phyloP scores from a whole-genome alignment of 2,888 invertebrate genomes.

The Halictus ligatus region DNA sequence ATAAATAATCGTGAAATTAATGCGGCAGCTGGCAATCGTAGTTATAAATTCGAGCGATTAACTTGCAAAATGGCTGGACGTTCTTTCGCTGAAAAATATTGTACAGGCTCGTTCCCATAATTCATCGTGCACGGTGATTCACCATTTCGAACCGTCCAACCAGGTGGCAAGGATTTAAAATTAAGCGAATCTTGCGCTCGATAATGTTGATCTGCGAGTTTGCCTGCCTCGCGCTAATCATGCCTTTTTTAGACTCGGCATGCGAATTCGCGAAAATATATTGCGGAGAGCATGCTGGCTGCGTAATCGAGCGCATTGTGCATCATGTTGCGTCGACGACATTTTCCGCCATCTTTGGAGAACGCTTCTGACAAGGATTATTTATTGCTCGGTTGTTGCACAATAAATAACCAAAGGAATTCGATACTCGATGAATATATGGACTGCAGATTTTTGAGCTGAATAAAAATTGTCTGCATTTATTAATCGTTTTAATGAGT shows the following conservation, averaged over 20 bases:
- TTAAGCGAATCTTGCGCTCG: neutral
- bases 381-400: neutral
- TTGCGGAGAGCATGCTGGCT: neutral
- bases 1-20: slow-evolving; percentile 6
- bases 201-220: neutral
- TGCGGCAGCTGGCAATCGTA: slow-evolving; percentile 8
- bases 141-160: neutral
- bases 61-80: slow-evolving; percentile 3
- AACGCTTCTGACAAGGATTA: neutral
- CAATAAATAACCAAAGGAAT: no score
- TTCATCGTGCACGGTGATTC: slow-evolving; percentile 7
- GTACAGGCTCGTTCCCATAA: slow-evolving; percentile 7
- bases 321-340: neutral
- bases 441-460: no score
- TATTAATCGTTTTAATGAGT: no score
- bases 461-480: no score
- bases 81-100: slow-evolving; percentile 6
- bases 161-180: slow-evolving; percentile 2
- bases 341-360: neutral
- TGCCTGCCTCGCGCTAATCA: neutral
- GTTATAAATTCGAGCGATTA: slow-evolving; percentile 18
- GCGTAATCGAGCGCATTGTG: neutral
- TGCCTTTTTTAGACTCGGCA: neutral
- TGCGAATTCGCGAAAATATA: slow-evolving; percentile 1
- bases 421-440: no score